phyloP scores from a whole-genome alignment of 2,797 vertebrate genomes.

The Neopelma chrysocephalum region DNA sequence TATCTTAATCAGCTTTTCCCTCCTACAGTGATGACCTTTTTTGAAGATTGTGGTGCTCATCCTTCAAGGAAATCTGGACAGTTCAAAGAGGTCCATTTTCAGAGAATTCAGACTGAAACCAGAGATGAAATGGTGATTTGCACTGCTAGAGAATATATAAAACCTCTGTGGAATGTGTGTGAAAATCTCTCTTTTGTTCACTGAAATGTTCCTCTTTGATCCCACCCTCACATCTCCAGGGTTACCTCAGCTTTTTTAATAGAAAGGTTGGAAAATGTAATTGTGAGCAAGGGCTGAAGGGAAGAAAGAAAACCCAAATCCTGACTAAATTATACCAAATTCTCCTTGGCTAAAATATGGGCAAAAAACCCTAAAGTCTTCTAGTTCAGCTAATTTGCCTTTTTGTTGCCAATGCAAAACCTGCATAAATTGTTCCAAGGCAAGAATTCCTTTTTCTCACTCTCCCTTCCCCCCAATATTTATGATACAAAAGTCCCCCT shows the following conservation, averaged over 20 bases:
- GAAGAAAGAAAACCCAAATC: neutral
- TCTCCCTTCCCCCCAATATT: neutral
- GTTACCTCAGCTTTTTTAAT: neutral
- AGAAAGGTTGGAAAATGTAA: neutral
- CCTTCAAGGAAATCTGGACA: neutral
- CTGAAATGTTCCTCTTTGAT: neutral
- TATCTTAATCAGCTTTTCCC: neutral
- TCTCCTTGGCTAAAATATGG: neutral
- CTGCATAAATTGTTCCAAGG: neutral
- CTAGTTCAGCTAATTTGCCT: neutral
- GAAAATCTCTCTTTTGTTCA: neutral
- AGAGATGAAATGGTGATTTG: neutral
- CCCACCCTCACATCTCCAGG: neutral
- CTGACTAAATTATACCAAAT: neutral
- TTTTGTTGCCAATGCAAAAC: neutral
- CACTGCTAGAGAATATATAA: neutral
- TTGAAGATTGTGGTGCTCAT: neutral
- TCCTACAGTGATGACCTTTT: neutral
- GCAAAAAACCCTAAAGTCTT: neutral
- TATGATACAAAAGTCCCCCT: neutral
- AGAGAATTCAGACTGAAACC: neutral
- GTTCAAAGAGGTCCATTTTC: neutral
- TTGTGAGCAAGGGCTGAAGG: neutral
- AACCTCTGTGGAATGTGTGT: rapidly evolving
- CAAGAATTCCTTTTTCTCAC: neutral